These are phyloP conservation scores for Ornithoptera alexandrae DNA, from an alignment of 2,888 invertebrate genomes.

Conservation along the genomic window DNA sequence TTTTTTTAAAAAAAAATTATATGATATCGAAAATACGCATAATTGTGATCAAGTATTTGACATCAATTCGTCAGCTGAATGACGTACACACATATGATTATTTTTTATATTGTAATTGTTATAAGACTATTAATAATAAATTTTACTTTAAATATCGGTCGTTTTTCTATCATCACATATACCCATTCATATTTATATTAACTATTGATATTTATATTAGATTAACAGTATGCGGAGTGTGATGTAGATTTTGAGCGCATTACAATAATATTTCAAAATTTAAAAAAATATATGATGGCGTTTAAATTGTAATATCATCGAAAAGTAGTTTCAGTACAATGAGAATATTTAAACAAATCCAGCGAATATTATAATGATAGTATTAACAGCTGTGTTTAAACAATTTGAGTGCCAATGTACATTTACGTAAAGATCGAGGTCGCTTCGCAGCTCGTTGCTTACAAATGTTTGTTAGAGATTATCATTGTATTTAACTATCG, in stretches of 20 bases:
- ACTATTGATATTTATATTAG: no score
- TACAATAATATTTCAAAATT: background rate
- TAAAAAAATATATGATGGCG: no score
- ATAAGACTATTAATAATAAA: background rate
- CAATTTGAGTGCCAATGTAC: conserved; percentile 1
- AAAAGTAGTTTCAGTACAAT: background rate
- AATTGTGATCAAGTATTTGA: no score
- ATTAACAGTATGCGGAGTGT: no score
- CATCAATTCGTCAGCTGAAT: no score
- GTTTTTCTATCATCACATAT: background rate
- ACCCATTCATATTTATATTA: no score
- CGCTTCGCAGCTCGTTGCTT: background rate
- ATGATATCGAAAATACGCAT: no score
- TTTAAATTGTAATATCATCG: background rate
- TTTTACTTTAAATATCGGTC: background rate
- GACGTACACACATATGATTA: no score
- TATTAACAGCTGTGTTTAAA: conserved; percentile 3
- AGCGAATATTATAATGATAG: conserved; percentile 16
- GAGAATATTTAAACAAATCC: background rate
- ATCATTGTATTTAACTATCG: background rate
- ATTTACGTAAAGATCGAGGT: conserved; percentile 10
- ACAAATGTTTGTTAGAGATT: background rate
- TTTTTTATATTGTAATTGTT: no score
- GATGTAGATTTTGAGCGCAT: background rate
- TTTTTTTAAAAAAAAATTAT: no score